Evolutionary conservation across 2,113 vertebrate species (phyloP), one percentile per base, ranked within the genome.

Genomic region (Felis chaus): DNA sequence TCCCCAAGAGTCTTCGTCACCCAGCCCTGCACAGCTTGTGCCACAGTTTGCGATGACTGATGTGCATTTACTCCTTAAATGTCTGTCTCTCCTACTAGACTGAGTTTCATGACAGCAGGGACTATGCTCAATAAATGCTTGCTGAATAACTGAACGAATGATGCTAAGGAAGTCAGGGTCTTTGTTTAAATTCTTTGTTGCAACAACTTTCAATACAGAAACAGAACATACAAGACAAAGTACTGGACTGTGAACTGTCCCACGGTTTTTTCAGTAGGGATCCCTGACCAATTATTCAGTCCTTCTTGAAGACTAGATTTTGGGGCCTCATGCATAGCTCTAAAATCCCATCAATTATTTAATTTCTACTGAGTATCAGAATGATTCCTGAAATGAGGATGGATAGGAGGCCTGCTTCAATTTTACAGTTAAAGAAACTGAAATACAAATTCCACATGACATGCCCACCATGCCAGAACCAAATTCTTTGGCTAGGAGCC

Each of bases 341-440:
- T 71, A 94, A 89, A 91, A 89, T 69, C 63, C 23, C 19, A 73
- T 39, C 89, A 95, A 88, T 61, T 88, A 96, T 73, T 85, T 57
- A 73, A 63, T 80, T 27, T 90, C 55, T 95, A 45, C n/a, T 19
- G 76, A 93, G 91, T 19, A 36, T 36, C 19, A 71, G 71, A 65
- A 78, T n/a, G 73, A 80, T 73, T 88, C 66, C 57, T 66, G 33
- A 93, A 96, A 96, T n/a, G 36, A 23, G 6, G 15, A 65, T 65
- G 55, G 66, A 71, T 19, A 19, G 27, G 36, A 53, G 19, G 78
- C 48, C 69, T 85, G 80, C 41, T 41, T 91, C 41, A 53, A 36
- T 71, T 85, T 79, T 48, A 92, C 5, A 21, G 71, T 86, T n/a
- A 89, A 78, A 96, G 39, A 55, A 73, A 83, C 0, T 36, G 50